Percentiles rank a stretch among this genome's conserved stretches.
Evolutionary conservation across 2,113 vertebrate species (phyloP).

Genomic region (Chaetodon auriga): DNA sequence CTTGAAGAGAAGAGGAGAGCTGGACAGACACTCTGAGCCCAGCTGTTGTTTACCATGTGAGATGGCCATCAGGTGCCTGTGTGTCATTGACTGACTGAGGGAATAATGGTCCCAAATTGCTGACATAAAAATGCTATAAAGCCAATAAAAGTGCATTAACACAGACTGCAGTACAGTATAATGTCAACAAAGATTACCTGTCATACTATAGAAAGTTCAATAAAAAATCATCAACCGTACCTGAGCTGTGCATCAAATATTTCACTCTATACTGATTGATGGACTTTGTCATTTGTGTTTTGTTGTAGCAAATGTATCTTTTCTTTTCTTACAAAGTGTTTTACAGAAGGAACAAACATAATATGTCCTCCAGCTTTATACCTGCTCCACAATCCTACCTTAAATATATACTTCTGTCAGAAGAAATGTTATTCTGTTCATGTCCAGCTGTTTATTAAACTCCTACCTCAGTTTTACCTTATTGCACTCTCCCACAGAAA

Average conservation of each 20-base stretch:
- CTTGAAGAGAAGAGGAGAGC: slow-evolving; percentile 79
- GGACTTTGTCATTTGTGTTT: background rate
- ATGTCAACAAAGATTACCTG: slow-evolving; percentile 55
- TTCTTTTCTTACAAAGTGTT: background rate
- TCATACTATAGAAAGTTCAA: slow-evolving; percentile 2
- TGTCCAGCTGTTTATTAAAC: too few species aligned
- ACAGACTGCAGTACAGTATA: background rate
- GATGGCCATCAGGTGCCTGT: slow-evolving; percentile 8
- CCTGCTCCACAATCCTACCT: too few species aligned
- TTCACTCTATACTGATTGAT: background rate
- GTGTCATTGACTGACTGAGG: slow-evolving; percentile 48
- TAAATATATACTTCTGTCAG: too few species aligned
- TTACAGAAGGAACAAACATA: too few species aligned
- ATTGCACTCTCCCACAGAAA: background rate
- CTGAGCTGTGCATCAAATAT: background rate
- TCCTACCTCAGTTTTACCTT: background rate
- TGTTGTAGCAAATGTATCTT: background rate
- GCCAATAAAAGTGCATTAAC: slow-evolving; percentile 48
- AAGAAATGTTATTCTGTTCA: too few species aligned
- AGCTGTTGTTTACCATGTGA: slow-evolving; percentile 34
- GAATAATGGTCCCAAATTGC: slow-evolving; percentile 56
- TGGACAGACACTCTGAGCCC: background rate
- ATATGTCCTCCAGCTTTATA: too few species aligned
- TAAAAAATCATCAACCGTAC: slow-evolving; percentile 38
- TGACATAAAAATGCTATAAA: slow-evolving; percentile 62